phyloP scores from a whole-genome alignment of 2,113 vertebrate species.

The Lasiurus borealis region DNA sequence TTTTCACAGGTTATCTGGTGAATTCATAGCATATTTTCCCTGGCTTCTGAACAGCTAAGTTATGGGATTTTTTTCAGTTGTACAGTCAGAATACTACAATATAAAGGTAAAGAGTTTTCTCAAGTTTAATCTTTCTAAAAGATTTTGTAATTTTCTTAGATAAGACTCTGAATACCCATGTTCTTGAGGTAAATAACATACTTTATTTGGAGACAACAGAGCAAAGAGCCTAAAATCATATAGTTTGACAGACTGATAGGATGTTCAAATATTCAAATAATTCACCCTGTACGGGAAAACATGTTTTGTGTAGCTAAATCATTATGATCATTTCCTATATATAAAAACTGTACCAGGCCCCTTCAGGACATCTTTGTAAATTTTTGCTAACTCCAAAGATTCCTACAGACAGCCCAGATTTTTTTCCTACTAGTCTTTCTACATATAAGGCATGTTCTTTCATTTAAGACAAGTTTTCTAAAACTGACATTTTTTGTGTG shows the following conservation, averaged over 20 bases:
- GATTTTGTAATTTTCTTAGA: background rate
- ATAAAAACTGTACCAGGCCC: slow-evolving; percentile 18
- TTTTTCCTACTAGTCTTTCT: slow-evolving; percentile 35
- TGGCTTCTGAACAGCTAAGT: background rate
- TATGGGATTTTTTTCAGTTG: slow-evolving; percentile 10
- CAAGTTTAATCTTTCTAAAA: slow-evolving; percentile 44
- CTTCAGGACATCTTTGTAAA: background rate
- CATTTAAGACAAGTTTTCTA: slow-evolving; percentile 25
- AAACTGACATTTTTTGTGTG: slow-evolving; percentile 30
- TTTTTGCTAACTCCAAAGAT: slow-evolving; percentile 23
- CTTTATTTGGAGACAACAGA: slow-evolving; percentile 9
- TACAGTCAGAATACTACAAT: slow-evolving; percentile 30
- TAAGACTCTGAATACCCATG: background rate
- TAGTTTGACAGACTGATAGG: background rate
- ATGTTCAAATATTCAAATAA: slow-evolving; percentile 30
- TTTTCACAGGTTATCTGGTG: background rate
- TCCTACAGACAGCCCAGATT: background rate
- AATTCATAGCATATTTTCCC: background rate
- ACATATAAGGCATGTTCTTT: slow-evolving; percentile 15
- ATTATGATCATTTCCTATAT: background rate
- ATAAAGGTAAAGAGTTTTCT: background rate
- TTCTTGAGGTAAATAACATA: background rate
- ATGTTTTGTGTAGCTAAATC: background rate
- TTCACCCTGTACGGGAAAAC: background rate
- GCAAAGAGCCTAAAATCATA: slow-evolving; percentile 12